phyloP scores from a whole-genome alignment of 2,888 invertebrate species.

The Periphyllus acericola region DNA sequence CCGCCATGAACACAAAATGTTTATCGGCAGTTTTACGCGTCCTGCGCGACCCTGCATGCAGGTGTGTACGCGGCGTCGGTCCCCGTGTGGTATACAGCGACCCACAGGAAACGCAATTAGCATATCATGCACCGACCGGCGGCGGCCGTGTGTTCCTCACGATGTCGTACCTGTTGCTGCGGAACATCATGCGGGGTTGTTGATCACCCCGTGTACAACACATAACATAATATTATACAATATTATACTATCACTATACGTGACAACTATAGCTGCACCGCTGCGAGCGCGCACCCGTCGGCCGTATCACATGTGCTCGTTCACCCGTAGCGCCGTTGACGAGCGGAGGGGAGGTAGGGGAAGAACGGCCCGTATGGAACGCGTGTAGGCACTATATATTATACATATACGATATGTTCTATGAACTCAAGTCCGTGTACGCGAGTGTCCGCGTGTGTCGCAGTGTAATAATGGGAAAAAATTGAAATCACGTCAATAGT shows the following conservation, averaged over 20 bases:
- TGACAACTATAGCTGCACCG: too few relatives aligned
- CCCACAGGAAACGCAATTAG: conserved; percentile 51
- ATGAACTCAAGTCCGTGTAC: background rate
- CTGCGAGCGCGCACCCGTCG: background rate
- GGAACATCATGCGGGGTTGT: conserved; percentile 58
- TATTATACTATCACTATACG: too few relatives aligned
- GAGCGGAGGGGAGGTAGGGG: too few relatives aligned
- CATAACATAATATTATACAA: too few relatives aligned
- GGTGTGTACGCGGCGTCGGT: background rate
- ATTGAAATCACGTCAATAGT: conserved; percentile 8
- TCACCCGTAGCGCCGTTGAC: background rate
- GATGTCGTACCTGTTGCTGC: conserved; percentile 51
- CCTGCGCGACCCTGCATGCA: conserved; percentile 46
- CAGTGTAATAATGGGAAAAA: background rate
- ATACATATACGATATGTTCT: too few relatives aligned
- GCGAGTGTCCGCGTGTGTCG: background rate
- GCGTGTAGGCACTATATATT: too few relatives aligned
- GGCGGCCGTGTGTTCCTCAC: background rate
- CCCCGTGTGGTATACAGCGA: background rate
- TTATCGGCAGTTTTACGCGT: conserved; percentile 45
- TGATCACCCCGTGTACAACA: conserved; percentile 18
- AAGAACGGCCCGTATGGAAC: background rate
- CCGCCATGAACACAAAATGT: background rate
- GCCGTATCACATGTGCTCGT: background rate
- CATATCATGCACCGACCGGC: background rate